Percentiles rank a stretch among this genome's conserved stretches.
phyloP scores from a whole-genome alignment of 2,797 vertebrate genomes.

The Gymnocypris eckloni region DNA sequence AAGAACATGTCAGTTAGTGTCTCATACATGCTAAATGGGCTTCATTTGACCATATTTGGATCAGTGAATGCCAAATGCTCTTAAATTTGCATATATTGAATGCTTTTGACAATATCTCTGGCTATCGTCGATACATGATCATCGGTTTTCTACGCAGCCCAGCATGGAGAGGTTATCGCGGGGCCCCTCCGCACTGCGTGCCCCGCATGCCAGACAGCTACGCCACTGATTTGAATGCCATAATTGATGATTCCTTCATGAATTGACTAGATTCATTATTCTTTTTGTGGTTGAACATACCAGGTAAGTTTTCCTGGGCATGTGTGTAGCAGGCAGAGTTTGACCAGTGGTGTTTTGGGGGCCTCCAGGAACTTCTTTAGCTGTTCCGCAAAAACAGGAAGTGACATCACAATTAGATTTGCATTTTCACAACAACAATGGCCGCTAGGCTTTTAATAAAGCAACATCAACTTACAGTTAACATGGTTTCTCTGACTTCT shows the following conservation, averaged over 20 bases:
- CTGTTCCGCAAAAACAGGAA: constrained; percentile 73
- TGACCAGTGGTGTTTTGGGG: constrained; percentile 80
- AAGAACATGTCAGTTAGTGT: neutral
- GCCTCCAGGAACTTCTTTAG: constrained; percentile 81
- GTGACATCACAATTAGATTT: constrained; percentile 65
- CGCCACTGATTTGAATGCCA: neutral
- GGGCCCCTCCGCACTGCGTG: neutral
- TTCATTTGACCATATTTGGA: neutral
- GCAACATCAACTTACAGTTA: constrained; percentile 37
- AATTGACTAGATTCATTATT: neutral
- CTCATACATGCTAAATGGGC: neutral
- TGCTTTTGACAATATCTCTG: neutral
- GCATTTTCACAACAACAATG: constrained; percentile 47
- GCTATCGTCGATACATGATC: neutral
- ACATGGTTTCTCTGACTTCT: constrained; percentile 64
- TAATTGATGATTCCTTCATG: neutral
- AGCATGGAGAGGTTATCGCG: neutral
- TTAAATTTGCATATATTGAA: too few relatives aligned
- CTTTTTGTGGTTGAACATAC: constrained; percentile 76
- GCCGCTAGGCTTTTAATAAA: neutral
- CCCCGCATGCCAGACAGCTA: neutral
- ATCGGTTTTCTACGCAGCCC: too few relatives aligned
- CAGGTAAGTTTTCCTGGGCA: constrained; percentile 88
- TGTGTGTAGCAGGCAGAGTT: constrained; percentile 85
- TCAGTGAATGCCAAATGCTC: neutral